These are phyloP conservation scores for Acrossocheilus fasciatus DNA, from an alignment of 2,797 vertebrate genomes.

Conservation along the genomic window DNA sequence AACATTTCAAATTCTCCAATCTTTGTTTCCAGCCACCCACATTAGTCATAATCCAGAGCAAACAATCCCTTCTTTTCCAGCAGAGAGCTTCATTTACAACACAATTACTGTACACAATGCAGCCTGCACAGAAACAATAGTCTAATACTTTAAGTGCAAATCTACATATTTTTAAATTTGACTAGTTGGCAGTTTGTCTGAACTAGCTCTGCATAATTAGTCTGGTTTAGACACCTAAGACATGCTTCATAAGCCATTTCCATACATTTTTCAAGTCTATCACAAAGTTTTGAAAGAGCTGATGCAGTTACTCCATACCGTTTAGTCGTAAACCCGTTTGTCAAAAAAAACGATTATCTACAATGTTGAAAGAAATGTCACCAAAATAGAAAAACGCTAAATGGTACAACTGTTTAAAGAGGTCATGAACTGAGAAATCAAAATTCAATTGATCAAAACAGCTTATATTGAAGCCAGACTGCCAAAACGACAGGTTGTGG, in stretches of 20 bases:
- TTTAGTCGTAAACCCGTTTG: neutral
- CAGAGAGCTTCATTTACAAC: constrained; percentile 17
- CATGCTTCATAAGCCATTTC: neutral
- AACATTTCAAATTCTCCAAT: constrained; percentile 9
- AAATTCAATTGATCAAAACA: too few species aligned
- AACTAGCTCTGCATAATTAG: neutral
- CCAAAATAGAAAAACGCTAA: neutral
- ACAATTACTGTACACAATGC: constrained; percentile 11
- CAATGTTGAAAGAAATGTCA: neutral
- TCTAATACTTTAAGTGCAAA: neutral
- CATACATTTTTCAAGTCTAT: neutral
- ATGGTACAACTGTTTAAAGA: neutral
- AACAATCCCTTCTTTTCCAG: neutral
- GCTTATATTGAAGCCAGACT: too few species aligned
- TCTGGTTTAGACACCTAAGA: neutral
- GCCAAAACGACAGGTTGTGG: too few species aligned
- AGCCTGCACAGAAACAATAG: neutral
- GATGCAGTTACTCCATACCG: neutral
- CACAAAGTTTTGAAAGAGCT: neutral
- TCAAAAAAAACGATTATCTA: neutral
- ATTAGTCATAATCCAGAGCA: constrained; percentile 11
- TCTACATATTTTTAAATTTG: neutral
- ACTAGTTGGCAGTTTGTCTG: neutral
- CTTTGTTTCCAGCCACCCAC: constrained; percentile 13
- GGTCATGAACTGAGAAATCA: neutral